Conservation (phyloP, 2,113 vertebrate species). For the Hiodon tergisus region DNA sequence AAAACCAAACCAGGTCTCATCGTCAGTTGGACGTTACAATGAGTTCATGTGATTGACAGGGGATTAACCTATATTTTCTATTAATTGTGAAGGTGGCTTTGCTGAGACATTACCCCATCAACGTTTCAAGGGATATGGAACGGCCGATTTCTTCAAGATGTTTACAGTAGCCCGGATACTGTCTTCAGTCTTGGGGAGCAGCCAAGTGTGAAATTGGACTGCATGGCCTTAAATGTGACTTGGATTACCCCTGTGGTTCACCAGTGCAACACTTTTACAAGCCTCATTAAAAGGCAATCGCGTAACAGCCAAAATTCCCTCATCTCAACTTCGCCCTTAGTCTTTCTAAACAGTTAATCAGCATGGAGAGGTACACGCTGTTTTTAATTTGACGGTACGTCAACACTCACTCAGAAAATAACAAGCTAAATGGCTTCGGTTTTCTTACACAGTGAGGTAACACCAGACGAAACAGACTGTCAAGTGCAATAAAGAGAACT, state of each 20-base stretch:
- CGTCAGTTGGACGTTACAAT: not conserved
- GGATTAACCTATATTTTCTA: constrained; percentile 19
- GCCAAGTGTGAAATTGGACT: constrained; percentile 34
- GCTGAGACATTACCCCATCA: constrained; percentile 7
- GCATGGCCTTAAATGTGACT: constrained; percentile 17
- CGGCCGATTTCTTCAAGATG: not conserved
- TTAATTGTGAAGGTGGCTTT: constrained; percentile 5
- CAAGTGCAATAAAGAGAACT: not conserved
- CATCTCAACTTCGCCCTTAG: not conserved
- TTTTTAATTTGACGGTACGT: constrained; percentile 1
- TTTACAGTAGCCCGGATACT: constrained; percentile 1
- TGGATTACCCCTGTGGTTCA: constrained; percentile 15
- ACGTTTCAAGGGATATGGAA: not conserved
- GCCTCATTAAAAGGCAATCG: not conserved
- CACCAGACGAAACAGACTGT: not conserved
- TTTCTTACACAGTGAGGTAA: no score
- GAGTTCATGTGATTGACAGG: not conserved
- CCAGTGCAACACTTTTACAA: not conserved
- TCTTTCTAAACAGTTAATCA: not conserved
- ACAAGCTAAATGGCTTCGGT: not conserved
- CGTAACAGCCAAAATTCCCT: not conserved
- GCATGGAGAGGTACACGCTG: not conserved
- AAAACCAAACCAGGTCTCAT: not conserved
- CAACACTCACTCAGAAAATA: not conserved
- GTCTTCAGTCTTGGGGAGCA: constrained; percentile 28